Base-by-base conservation (phyloP, 2,797 vertebrate species). In the Xenops minutus region DNA sequence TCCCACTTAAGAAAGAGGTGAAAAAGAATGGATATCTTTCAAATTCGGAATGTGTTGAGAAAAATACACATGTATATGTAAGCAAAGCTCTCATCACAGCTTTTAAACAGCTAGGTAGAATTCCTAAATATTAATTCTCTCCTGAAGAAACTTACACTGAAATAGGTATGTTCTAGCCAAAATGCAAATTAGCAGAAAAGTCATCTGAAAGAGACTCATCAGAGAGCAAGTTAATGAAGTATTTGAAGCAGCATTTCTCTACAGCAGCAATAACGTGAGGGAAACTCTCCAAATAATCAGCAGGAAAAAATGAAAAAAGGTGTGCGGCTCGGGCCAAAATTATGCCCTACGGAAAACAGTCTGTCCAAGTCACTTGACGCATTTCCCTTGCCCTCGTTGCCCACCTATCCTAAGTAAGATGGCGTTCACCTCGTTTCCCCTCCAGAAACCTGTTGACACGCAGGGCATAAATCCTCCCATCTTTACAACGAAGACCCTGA, bases 291-390 rank as follows among this genome's bases (percentile, higher is more conserved):
- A 44, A 88, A 55, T n/a, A 61, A 55, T 34, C 36, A 63, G 26
- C 18, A 58, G 4, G 1, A 81, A 14, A 66, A 87, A 92, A 85
- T 6, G 1, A 75, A 69, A 37, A 11, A 46, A 55, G 5, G 26
- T 8, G 5, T 7, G 7, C 7, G 13, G 49, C 34, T 23, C 54
- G 7, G 21, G 41, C 23, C 29, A 79, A 58, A 85, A 73, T 18
- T 10, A 76, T 0, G 0, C 29, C 13, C 20, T 24, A 12, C 2
- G 14, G 34, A 64, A 48, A 73, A 74, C 26, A 6, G 21, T 73
- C 39, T 0, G 6, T 49, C 32, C 30, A 44, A 59, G 5, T 13
- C 10, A 54, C 41, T 9, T 26, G 9, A 44, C 8, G n/a, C 12
- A 58, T 71, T 49, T 43, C 56, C 24, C 37, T 44, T 20, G 19